These are phyloP conservation scores for Nebria salina DNA, from an alignment of 2,888 invertebrate species.

Conservation along the genomic window DNA sequence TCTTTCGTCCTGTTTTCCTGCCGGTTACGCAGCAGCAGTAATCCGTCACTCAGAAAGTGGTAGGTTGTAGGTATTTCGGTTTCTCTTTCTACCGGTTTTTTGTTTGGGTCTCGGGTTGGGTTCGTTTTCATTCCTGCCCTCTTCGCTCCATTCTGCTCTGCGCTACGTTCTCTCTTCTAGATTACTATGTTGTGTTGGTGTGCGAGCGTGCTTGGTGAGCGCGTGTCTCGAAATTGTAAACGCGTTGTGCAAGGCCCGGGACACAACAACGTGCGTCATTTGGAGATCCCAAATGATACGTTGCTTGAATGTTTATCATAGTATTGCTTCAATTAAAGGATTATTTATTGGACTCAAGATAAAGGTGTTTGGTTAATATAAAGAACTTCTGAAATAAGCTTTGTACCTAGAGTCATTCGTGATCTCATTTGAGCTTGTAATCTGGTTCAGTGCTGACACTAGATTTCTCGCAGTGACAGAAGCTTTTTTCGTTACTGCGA, in stretches of 20 bases:
- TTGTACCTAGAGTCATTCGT: neutral
- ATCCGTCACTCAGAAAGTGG: neutral
- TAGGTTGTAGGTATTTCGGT: neutral
- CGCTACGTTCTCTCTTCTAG: neutral
- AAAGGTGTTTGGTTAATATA: neutral
- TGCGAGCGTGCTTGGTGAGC: neutral
- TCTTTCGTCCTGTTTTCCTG: neutral
- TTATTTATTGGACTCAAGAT: no score
- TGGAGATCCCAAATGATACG: neutral
- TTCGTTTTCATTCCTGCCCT: neutral
- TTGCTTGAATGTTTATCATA: neutral
- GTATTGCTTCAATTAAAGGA: no score
- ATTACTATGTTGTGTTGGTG: neutral
- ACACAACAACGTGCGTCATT: neutral
- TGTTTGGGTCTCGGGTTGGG: neutral
- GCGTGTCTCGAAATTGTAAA: slow-evolving; percentile 1
- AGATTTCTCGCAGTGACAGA: slow-evolving; percentile 17
- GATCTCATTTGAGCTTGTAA: slow-evolving; percentile 37
- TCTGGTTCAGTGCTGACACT: slow-evolving; percentile 28
- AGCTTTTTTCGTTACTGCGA: slow-evolving; percentile 5
- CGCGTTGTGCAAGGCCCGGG: neutral
- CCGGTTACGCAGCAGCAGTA: neutral
- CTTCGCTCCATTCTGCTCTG: neutral
- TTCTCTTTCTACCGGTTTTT: neutral
- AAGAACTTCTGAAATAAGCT: neutral